phyloP scores from a whole-genome alignment of 2,113 vertebrate species.

The Sylvietta virens region DNA sequence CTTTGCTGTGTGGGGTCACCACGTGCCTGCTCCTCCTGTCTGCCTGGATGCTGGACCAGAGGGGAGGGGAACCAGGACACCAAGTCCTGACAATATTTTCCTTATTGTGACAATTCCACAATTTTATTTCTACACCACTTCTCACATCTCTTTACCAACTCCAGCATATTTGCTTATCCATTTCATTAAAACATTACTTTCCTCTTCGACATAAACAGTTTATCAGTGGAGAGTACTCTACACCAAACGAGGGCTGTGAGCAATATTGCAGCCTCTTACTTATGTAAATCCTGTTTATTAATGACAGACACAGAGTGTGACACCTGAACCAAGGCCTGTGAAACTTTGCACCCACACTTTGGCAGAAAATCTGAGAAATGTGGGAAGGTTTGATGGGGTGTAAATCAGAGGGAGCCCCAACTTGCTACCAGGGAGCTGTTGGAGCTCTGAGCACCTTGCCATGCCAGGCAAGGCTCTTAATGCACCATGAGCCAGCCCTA shows the following conservation, averaged over 20 bases:
- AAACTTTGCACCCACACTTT: neutral
- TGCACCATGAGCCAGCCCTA: neutral
- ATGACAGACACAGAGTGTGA: neutral
- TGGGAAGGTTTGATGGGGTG: neutral
- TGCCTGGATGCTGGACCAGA: neutral
- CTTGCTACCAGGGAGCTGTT: neutral
- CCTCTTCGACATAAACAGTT: neutral
- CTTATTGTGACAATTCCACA: neutral
- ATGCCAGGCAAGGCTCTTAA: neutral
- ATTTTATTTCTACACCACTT: neutral
- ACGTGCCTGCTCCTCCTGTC: neutral
- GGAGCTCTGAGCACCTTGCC: neutral
- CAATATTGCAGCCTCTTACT: conserved; percentile 38
- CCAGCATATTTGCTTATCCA: neutral
- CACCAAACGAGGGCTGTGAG: neutral
- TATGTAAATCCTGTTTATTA: conserved; percentile 28
- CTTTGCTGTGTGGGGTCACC: neutral
- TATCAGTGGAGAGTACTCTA: conserved; percentile 34
- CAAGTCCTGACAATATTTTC: neutral
- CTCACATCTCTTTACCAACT: conserved; percentile 2
- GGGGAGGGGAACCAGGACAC: neutral
- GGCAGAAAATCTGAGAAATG: neutral
- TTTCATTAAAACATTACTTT: conserved; percentile 1
- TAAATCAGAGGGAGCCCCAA: neutral
- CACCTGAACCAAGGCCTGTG: neutral